Evolutionary conservation across 2,113 vertebrate species (phyloP).

Genomic region (Sapayoa aenigma): DNA sequence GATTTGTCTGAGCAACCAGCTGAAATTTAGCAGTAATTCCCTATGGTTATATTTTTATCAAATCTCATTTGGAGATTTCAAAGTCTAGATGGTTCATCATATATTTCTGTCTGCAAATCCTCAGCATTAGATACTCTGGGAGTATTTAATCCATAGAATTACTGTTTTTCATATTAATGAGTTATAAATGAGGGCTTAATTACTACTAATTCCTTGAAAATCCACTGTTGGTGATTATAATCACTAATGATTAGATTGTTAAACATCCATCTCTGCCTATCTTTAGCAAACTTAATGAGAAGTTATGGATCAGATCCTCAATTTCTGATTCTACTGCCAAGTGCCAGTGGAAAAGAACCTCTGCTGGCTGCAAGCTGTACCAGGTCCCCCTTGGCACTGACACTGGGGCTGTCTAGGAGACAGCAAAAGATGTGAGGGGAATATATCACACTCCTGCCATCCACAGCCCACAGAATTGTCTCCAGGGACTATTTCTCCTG

Average conservation of each 20-base stretch:
- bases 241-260: constrained; percentile 24
- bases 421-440: not conserved
- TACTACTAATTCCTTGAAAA: constrained; percentile 59
- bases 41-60: not conserved
- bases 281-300: constrained; percentile 45
- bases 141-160: constrained; percentile 25
- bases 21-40: constrained; percentile 5
- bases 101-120: constrained; percentile 15
- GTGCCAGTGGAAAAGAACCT: not conserved
- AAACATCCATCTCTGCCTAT: constrained; percentile 36
- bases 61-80: not conserved
- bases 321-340: not conserved
- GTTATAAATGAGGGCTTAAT: constrained; percentile 58
- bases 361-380: not conserved
- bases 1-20: not conserved
- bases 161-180: constrained; percentile 56
- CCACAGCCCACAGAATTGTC: not conserved
- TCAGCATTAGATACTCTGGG: not conserved
- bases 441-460: not conserved
- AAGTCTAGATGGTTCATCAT: not conserved
- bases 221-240: constrained; percentile 47
- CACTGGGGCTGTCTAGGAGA: not conserved
- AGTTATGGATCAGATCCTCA: constrained; percentile 10
- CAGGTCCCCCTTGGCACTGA: not conserved
- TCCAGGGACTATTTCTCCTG: not conserved